phyloP scores from a whole-genome alignment of 2,797 vertebrate species.

The Tinamus major region DNA sequence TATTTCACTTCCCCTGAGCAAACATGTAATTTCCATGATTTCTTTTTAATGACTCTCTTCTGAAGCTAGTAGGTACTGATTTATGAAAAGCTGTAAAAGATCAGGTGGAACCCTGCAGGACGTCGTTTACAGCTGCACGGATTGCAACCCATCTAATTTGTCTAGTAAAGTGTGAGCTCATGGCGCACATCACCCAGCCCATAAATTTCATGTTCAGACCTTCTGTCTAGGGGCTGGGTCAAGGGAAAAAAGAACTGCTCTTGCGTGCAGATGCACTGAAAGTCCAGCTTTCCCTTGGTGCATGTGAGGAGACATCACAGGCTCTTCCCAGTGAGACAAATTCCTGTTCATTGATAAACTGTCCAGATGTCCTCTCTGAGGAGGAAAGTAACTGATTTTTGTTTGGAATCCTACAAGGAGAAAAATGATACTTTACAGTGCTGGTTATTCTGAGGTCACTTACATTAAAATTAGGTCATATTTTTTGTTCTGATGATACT shows the following conservation, averaged over 20 bases:
- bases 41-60: slow-evolving; percentile 94
- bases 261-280: slow-evolving; percentile 81
- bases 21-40: slow-evolving; percentile 98
- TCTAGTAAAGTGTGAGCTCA: slow-evolving; percentile 91
- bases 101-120: slow-evolving; percentile 87
- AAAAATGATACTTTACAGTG: slow-evolving; percentile 87
- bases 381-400: slow-evolving; percentile 83
- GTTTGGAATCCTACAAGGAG: slow-evolving; percentile 82
- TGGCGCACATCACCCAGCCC: slow-evolving; percentile 81
- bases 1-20: slow-evolving; percentile 88
- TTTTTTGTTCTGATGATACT: slow-evolving; percentile 76
- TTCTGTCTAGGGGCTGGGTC: slow-evolving; percentile 77
- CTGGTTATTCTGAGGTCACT: slow-evolving; percentile 88
- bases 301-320: slow-evolving; percentile 80
- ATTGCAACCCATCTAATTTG: slow-evolving; percentile 93
- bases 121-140: slow-evolving; percentile 90
- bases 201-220: slow-evolving; percentile 82
- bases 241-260: slow-evolving; percentile 49
- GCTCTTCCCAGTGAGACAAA: slow-evolving; percentile 80
- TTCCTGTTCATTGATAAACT: slow-evolving; percentile 87
- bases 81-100: slow-evolving; percentile 90
- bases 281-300: slow-evolving; percentile 77
- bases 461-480: slow-evolving; percentile 79
- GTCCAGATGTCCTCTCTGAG: slow-evolving; percentile 89
- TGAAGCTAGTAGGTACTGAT: slow-evolving; percentile 87